Conservation (phyloP, 1,140 invertebrate species). For the Sycophila sp. region DNA sequence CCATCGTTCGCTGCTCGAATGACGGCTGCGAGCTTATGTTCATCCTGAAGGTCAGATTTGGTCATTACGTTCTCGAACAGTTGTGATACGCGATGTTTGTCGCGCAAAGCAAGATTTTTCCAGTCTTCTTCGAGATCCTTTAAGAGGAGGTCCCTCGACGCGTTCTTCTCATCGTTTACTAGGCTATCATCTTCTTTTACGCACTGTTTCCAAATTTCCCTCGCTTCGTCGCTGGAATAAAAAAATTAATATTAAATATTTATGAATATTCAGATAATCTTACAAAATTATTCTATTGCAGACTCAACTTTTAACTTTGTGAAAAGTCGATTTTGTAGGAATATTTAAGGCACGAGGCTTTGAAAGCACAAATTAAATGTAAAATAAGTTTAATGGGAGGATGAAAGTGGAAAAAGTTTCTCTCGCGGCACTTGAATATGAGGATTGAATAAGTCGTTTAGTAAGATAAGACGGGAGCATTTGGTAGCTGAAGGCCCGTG, state of each 20-base stretch:
- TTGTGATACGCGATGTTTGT: slow-evolving; percentile 51
- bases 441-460: too few relatives aligned
- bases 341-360: too few relatives aligned
- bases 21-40: slow-evolving; percentile 38
- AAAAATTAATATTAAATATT: too few relatives aligned
- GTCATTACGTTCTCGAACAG: slow-evolving; percentile 46
- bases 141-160: slow-evolving; percentile 48
- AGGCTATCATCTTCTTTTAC: slow-evolving; percentile 50
- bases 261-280: not conserved
- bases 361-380: too few relatives aligned
- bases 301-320: too few relatives aligned
- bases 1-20: not conserved
- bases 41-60: slow-evolving; percentile 40
- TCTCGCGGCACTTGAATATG: too few relatives aligned
- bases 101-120: slow-evolving; percentile 50
- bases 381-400: too few relatives aligned
- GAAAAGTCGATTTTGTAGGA: too few relatives aligned
- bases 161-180: slow-evolving; percentile 38
- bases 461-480: too few relatives aligned
- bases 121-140: slow-evolving; percentile 54
- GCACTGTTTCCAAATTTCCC: slow-evolving; percentile 55
- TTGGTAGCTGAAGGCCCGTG: too few relatives aligned
- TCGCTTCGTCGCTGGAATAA: slow-evolving; percentile 56
- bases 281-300: slow-evolving; percentile 5
- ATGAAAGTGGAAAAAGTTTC: too few relatives aligned